Evolutionary conservation across 2,113 vertebrate species (phyloP).

Genomic region (Sterrhoptilus dennistouni): DNA sequence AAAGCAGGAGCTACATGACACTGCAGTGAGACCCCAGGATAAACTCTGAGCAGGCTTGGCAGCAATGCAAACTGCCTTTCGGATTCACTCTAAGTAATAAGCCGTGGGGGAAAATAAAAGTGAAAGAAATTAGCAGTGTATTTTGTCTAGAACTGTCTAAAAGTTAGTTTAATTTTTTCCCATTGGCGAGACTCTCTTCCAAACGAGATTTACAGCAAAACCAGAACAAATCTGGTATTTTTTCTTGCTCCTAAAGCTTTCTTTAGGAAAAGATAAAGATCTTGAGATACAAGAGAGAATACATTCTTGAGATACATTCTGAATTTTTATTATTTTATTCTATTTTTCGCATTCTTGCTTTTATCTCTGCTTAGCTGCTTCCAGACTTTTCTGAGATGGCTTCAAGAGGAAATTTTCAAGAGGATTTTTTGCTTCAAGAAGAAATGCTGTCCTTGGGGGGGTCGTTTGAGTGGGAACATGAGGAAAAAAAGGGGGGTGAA

Average conservation of each 20-base stretch:
- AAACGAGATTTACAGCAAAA: neutral
- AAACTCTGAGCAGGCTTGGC: neutral
- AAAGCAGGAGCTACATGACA: neutral
- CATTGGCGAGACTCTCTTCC: rapidly evolving
- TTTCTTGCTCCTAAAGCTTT: neutral
- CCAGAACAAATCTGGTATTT: neutral
- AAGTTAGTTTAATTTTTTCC: neutral
- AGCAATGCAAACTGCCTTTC: neutral
- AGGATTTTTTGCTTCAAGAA: neutral
- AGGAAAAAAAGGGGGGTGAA: neutral
- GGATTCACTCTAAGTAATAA: neutral
- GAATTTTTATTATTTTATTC: neutral
- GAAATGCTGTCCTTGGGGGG: neutral
- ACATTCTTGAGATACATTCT: neutral
- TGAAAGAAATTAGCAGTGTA: neutral
- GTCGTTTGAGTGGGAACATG: rapidly evolving
- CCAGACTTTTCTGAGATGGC: rapidly evolving
- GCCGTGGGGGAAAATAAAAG: slow-evolving; percentile 19
- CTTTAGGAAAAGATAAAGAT: no score
- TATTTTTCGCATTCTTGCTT: neutral
- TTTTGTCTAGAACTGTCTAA: neutral
- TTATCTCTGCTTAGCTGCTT: neutral
- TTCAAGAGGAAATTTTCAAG: no score
- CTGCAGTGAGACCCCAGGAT: neutral
- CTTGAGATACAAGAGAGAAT: no score